Evolutionary conservation across 2,113 vertebrate genomes (phyloP).

Genomic region (Percopsis transmontana): DNA sequence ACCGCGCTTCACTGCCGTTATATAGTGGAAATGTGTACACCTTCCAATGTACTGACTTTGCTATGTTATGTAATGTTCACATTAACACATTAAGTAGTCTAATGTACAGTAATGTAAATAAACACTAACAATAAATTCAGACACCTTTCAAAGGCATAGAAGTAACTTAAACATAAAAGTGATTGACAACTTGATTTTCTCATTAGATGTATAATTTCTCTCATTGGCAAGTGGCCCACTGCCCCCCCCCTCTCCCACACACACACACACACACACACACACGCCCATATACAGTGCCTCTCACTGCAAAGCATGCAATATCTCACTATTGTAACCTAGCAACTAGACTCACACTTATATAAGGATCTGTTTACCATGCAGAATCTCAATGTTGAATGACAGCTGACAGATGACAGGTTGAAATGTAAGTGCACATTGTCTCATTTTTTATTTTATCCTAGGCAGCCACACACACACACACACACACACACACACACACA

Average conservation of each 20-base stretch:
- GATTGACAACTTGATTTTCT: conserved; percentile 25
- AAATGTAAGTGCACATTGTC: conserved; percentile 12
- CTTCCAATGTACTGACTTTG: no score
- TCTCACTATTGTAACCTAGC: conserved; percentile 35
- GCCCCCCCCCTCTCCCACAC: not conserved
- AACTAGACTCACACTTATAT: conserved; percentile 37
- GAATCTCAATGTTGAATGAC: not conserved
- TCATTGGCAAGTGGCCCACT: not conserved
- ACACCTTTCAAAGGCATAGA: not conserved
- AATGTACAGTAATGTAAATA: no score
- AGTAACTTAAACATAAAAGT: no score
- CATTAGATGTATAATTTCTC: conserved; percentile 17
- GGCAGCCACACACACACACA: no score
- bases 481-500: no score
- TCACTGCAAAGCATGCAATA: conserved; percentile 14
- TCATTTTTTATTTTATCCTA: not conserved
- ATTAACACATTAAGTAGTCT: no score
- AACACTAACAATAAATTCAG: no score
- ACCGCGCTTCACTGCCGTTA: no score
- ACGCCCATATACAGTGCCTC: not conserved
- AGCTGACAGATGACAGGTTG: conserved; percentile 31
- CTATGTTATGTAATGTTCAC: no score
- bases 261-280: conserved; percentile 12
- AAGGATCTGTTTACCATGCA: conserved; percentile 26
- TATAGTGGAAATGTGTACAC: no score